Base-by-base conservation (phyloP, 37 sponge, comb jelly and placozoan species). In the Chondrosia reniformis region DNA sequence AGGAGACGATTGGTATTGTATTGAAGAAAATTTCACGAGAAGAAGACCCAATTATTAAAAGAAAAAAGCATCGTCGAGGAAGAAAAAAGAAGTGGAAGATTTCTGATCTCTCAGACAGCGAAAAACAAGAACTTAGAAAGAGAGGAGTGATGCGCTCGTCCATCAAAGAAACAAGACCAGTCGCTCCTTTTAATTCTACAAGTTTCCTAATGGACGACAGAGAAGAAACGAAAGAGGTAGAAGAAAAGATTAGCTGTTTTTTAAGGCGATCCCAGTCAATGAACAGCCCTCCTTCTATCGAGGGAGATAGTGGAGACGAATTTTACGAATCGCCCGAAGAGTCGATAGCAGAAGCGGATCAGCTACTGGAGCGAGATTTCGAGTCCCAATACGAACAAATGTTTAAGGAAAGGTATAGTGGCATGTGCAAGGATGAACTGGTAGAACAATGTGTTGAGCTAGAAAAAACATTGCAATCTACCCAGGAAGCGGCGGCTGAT, bases 141-240 rank as follows among this genome's bases (percentile, higher is more conserved):
- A 64, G 43, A 30, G 71, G 65, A 45, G 67, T 31, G 12, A 34
- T 4, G 24, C 39, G 24, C 17, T 43, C 72, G 24, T 40, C 39
- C 12, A 75, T 33, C 10, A 61, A 55, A 49, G 78, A 76, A 67
- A 45, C 32, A 21, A 83, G 52, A 61, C 76, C 84, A 5, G 33
- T 45, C 22, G 84, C 84, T 32, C 84, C 84, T 43, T 80, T 34
- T 32, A 83, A 83, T 33, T 67, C 84, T 0, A 83, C 54, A 19
- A 54, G 39, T 58, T 83, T 83, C 37, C 77, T 83, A 46, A 83
- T 83, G 12, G 84, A 83, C 21, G 84, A 83, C 69, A 64, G 55
- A 45, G 67, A 64, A 45, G 66, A 66, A 67, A 69, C 3, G 0
- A 40, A 69, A 25, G n/a, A 21, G n/a, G 72, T 69, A 19, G 72